Percentiles rank a stretch among this genome's conserved stretches.
Conservation (phyloP, 2,888 invertebrate genomes). For the Phyllotreta cruciferae region DNA sequence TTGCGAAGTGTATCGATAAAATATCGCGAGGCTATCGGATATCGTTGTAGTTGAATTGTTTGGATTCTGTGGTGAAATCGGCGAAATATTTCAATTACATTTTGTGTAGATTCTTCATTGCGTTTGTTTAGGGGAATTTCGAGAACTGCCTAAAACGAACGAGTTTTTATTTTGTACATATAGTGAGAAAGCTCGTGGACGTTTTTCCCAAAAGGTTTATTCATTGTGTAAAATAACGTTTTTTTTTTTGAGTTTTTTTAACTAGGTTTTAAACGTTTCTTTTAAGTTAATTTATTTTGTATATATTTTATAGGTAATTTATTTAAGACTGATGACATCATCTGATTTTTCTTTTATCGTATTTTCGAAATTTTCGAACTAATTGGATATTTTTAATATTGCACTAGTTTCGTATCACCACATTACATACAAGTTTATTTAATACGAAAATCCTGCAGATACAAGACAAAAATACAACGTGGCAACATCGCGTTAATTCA, state of each 20-base stretch:
- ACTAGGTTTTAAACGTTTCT: slow-evolving; percentile 27
- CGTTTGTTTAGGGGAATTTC: slow-evolving; percentile 42
- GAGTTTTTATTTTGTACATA: slow-evolving; percentile 38
- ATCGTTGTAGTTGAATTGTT: slow-evolving; percentile 3
- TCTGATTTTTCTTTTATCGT: slow-evolving; percentile 46
- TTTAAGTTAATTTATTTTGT: slow-evolving; percentile 43
- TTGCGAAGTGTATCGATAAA: slow-evolving; percentile 3
- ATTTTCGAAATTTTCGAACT: slow-evolving; percentile 30
- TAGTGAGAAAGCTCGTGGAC: slow-evolving; percentile 40
- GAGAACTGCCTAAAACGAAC: slow-evolving; percentile 41
- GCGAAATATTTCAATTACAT: slow-evolving; percentile 29
- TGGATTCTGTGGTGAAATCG: slow-evolving; percentile 24
- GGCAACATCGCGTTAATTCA: too few species aligned
- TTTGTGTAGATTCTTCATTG: slow-evolving; percentile 40
- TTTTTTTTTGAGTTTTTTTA: slow-evolving; percentile 32
- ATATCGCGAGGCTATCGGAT: too few species aligned
- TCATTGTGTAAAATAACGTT: slow-evolving; percentile 36
- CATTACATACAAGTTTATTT: too few species aligned
- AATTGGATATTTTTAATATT: slow-evolving; percentile 35
- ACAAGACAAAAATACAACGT: too few species aligned
- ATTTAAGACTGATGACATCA: slow-evolving; percentile 58
- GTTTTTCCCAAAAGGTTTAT: slow-evolving; percentile 30
- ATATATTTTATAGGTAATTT: slow-evolving; percentile 54
- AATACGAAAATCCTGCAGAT: too few species aligned
- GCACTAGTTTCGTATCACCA: too few species aligned